These are phyloP conservation scores for Diarsia brunnea DNA, from an alignment of 2,888 invertebrate genomes.

Conservation along the genomic window DNA sequence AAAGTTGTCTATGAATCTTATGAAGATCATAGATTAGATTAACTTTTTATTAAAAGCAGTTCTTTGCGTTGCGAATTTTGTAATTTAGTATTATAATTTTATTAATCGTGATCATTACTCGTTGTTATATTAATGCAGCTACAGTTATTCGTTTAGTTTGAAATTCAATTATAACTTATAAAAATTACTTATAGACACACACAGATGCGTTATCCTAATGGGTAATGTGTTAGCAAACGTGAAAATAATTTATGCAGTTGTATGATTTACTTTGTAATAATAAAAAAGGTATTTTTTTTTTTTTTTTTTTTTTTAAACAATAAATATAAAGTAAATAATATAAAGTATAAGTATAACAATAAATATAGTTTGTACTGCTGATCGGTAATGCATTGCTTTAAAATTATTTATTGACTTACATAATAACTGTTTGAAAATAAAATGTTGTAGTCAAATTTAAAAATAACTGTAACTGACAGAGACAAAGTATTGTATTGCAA, in stretches of 20 bases:
- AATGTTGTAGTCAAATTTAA: neutral
- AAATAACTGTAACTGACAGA: neutral
- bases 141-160: neutral
- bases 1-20: conserved; percentile 1
- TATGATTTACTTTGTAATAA: conserved; percentile 9
- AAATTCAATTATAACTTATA: neutral
- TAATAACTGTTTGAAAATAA: conserved; percentile 26
- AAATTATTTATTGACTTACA: conserved; percentile 31
- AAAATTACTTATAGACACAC: neutral
- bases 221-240: neutral
- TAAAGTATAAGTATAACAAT: too few relatives aligned
- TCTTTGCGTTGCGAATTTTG: conserved; percentile 14
- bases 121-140: neutral
- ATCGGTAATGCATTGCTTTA: neutral
- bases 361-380: conserved; percentile 30
- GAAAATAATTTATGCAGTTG: conserved; percentile 4
- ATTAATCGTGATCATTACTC: neutral
- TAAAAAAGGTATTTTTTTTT: neutral
- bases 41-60: conserved; percentile 5
- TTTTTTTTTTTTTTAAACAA: too few relatives aligned
- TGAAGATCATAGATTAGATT: conserved; percentile 1
- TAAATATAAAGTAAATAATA: too few relatives aligned
- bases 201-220: neutral
- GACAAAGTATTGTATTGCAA: neutral
- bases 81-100: neutral